Conservation (phyloP, 2,888 invertebrate genomes). For the Drosophila kuntzei region DNA sequence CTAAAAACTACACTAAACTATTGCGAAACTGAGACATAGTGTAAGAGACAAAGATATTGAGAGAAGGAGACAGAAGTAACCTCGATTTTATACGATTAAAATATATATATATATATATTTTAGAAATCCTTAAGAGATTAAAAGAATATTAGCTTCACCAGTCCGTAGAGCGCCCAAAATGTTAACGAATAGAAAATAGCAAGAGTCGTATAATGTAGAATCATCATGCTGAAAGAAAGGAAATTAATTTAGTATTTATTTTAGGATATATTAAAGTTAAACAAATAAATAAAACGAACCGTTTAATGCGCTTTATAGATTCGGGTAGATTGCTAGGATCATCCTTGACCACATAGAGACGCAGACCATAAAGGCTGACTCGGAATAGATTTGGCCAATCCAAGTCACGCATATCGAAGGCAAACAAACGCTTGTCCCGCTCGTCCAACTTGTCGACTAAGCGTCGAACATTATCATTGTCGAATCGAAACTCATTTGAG, state of each 20-base stretch:
- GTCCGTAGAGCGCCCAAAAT: conserved; percentile 71
- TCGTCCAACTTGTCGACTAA: conserved; percentile 85
- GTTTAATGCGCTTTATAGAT: conserved; percentile 88
- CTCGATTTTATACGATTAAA: conserved; percentile 22
- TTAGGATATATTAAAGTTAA: background rate
- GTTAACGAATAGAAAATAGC: conserved; percentile 74
- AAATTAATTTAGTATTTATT: background rate
- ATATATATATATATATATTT: conserved; percentile 2
- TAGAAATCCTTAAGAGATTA: conserved; percentile 25
- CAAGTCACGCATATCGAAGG: conserved; percentile 90
- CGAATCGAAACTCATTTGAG: conserved; percentile 90
- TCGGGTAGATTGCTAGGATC: conserved; percentile 89
- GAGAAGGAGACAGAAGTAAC: conserved; percentile 28
- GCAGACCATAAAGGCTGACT: conserved; percentile 90
- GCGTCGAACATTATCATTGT: conserved; percentile 87
- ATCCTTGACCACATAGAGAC: conserved; percentile 93
- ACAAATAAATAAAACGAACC: conserved; percentile 86
- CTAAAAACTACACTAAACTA: conserved; percentile 62
- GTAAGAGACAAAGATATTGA: conserved; percentile 11
- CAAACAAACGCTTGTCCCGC: conserved; percentile 88
- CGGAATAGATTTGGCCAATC: conserved; percentile 88
- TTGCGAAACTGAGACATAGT: conserved; percentile 35
- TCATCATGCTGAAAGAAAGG: conserved; percentile 71
- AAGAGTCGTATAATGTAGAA: conserved; percentile 76
- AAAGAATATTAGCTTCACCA: conserved; percentile 72